phyloP scores from a whole-genome alignment of 2,797 vertebrate genomes.

The Kryptolebias ocellatus region DNA sequence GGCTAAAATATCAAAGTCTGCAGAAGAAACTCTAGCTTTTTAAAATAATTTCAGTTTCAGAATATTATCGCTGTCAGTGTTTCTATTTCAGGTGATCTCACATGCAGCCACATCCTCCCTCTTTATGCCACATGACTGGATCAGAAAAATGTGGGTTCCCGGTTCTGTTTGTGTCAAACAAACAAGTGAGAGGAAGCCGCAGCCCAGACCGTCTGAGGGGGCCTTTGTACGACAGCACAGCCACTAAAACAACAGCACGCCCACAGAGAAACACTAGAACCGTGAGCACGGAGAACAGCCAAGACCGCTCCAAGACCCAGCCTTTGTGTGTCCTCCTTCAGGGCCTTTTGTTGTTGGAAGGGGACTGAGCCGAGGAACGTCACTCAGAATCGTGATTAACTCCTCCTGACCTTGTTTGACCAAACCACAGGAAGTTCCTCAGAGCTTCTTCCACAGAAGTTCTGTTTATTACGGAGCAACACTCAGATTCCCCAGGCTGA shows the following conservation, averaged over 20 bases:
- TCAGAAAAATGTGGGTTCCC: conserved; percentile 20
- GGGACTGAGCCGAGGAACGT: conserved; percentile 35
- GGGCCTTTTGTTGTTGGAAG: conserved; percentile 59
- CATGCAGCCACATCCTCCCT: conserved; percentile 17
- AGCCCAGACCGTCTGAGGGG: conserved; percentile 27
- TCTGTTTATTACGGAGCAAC: conserved; percentile 11
- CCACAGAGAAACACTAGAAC: conserved; percentile 66
- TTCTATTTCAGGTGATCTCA: conserved; percentile 12
- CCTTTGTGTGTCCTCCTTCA: conserved; percentile 45
- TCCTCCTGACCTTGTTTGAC: not conserved
- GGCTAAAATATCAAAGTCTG: too few relatives aligned
- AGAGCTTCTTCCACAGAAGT: conserved; percentile 40
- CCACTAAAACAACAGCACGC: conserved; percentile 71
- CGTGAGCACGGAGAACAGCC: conserved; percentile 45
- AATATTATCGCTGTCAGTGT: not conserved
- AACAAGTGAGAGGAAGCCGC: conserved; percentile 66
- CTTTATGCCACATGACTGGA: conserved; percentile 38
- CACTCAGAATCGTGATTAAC: conserved; percentile 9
- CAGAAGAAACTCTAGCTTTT: too few relatives aligned
- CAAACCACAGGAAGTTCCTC: conserved; percentile 36
- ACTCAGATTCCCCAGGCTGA: not conserved
- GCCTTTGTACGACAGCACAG: not conserved
- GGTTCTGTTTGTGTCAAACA: conserved; percentile 38
- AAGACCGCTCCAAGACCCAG: conserved; percentile 51
- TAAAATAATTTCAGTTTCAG: not conserved